Percentiles rank a stretch among this genome's conserved stretches.
These are phyloP conservation scores for Anguilla pacifica DNA, from an alignment of 2,797 vertebrate species.

Conservation along the genomic window DNA sequence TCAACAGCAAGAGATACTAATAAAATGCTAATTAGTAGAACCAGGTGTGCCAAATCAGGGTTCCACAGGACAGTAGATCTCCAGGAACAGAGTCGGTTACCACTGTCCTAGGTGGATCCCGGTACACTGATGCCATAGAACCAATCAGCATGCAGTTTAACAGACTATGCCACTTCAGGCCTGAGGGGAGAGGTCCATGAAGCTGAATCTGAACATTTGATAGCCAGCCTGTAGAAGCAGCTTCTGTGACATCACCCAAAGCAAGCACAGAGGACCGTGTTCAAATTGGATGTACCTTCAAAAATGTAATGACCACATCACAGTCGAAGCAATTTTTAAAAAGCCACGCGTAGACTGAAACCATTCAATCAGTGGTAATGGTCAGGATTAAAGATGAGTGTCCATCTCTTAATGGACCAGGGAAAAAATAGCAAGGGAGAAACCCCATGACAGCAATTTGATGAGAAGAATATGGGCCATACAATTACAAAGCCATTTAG, in stretches of 20 bases:
- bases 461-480: slow-evolving; percentile 48
- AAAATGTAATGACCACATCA: neutral
- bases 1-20: too few species aligned
- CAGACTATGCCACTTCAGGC: neutral
- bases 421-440: neutral
- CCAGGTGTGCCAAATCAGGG: too few species aligned
- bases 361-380: slow-evolving; percentile 9
- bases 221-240: neutral
- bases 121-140: neutral
- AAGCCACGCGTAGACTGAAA: neutral
- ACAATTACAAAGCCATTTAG: slow-evolving; percentile 54
- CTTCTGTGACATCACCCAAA: neutral
- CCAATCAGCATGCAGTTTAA: neutral
- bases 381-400: slow-evolving; percentile 21
- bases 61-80: too few species aligned
- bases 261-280: neutral
- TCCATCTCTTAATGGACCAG: slow-evolving; percentile 13
- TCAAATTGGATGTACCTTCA: neutral
- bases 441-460: slow-evolving; percentile 33
- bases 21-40: too few species aligned
- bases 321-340: neutral
- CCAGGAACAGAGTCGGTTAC: too few species aligned
- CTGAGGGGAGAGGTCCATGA: neutral
- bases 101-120: neutral
- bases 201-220: neutral